phyloP scores from a whole-genome alignment of 2,888 invertebrate species.

The Drosophila anceps region DNA sequence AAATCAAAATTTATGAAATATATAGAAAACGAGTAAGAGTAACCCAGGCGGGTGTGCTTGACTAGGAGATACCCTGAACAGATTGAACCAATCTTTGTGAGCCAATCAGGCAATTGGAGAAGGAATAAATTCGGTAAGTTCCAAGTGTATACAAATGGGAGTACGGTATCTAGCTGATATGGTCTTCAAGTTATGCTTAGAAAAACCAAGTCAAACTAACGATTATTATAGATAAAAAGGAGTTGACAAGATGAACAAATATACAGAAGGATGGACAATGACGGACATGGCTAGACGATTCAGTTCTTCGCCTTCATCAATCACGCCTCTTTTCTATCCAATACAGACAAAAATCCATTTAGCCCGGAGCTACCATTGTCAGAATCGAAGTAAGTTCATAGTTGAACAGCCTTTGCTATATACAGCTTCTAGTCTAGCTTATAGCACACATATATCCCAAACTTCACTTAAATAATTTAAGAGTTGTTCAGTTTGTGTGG shows the following conservation, averaged over 20 bases:
- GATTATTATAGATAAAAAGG: too few species aligned
- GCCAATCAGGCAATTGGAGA: not conserved
- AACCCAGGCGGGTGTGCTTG: not conserved
- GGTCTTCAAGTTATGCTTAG: too few species aligned
- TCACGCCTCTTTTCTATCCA: too few species aligned
- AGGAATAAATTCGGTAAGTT: not conserved
- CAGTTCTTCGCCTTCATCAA: too few species aligned
- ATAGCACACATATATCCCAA: not conserved
- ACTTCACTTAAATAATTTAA: not conserved
- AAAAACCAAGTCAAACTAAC: too few species aligned
- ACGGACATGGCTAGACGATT: too few species aligned
- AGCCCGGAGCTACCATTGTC: too few species aligned
- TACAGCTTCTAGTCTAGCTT: not conserved
- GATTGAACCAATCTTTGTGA: not conserved
- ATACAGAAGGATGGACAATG: too few species aligned
- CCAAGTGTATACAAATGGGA: too few species aligned
- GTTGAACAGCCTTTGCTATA: not conserved
- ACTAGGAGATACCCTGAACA: not conserved
- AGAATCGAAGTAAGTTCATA: not conserved
- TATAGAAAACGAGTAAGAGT: not conserved
- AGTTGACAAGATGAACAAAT: too few species aligned
- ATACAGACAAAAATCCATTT: too few species aligned
- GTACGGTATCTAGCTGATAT: too few species aligned
- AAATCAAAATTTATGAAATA: constrained; percentile 37
- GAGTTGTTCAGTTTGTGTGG: not conserved